Evolutionary conservation across 2,113 vertebrate species (phyloP).

Genomic region (Chlorodrepanis virens): DNA sequence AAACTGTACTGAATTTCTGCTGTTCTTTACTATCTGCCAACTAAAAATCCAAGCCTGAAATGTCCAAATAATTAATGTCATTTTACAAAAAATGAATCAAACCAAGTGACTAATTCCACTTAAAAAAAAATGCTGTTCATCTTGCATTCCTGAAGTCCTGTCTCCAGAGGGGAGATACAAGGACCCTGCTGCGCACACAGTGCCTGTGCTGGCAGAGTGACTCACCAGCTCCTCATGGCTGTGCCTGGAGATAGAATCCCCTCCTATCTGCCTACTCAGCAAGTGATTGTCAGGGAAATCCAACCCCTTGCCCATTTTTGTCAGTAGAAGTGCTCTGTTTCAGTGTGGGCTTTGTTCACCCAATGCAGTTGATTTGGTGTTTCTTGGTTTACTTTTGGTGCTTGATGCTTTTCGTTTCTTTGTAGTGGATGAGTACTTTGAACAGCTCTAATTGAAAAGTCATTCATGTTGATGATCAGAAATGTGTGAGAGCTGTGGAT

Average conservation of each 20-base stretch:
- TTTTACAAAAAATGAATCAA: neutral
- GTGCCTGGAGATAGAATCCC: neutral
- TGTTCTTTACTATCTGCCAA: neutral
- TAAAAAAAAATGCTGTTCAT: neutral
- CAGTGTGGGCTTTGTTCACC: neutral
- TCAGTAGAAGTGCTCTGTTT: neutral
- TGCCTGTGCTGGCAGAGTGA: neutral
- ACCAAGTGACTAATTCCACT: neutral
- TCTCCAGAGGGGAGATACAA: neutral
- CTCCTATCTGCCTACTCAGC: neutral
- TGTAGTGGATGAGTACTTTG: neutral
- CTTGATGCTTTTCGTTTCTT: neutral
- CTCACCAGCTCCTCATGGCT: neutral
- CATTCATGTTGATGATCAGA: neutral
- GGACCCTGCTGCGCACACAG: neutral
- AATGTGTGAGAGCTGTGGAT: neutral
- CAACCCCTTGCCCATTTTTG: neutral
- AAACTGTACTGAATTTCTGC: neutral
- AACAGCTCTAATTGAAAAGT: neutral
- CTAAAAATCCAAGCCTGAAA: neutral
- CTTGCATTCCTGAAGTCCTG: neutral
- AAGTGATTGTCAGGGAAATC: neutral
- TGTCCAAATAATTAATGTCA: neutral
- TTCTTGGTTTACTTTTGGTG: neutral
- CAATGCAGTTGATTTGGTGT: neutral